Evolutionary conservation across 2,888 invertebrate species (phyloP).

Genomic region (Conistra vaccinii): DNA sequence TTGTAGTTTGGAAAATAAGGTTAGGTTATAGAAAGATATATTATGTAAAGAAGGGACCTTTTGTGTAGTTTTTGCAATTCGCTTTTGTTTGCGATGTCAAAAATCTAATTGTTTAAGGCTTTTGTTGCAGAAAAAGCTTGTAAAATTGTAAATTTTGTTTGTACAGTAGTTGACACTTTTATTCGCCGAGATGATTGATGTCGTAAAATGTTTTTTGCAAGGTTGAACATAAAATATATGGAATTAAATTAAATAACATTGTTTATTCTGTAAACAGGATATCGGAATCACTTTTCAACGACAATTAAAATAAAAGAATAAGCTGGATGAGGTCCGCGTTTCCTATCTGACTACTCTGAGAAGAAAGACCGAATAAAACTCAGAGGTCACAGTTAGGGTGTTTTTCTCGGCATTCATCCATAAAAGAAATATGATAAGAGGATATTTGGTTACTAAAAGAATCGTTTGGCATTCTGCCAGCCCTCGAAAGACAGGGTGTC

Average conservation of each 20-base stretch:
- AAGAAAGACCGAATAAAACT: no score
- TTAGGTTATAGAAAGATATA: slow-evolving; percentile 69
- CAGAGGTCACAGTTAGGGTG: no score
- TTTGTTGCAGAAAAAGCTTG: slow-evolving; percentile 34
- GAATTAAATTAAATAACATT: no score
- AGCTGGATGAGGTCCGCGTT: no score
- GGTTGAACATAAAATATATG: slow-evolving; percentile 1
- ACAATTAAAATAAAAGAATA: no score
- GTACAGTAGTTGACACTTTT: slow-evolving; percentile 1
- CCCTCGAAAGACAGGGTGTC: slow-evolving; percentile 1
- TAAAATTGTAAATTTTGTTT: slow-evolving; percentile 20
- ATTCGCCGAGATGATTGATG: neutral
- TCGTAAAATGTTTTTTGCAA: neutral
- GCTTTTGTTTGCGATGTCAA: slow-evolving; percentile 54
- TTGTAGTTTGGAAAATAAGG: slow-evolving; percentile 48
- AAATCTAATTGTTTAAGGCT: slow-evolving; percentile 21
- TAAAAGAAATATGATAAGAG: slow-evolving; percentile 39
- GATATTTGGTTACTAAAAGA: slow-evolving; percentile 20
- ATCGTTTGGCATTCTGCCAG: slow-evolving; percentile 51
- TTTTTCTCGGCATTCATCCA: neutral
- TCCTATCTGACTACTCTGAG: no score
- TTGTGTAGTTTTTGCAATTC: slow-evolving; percentile 67
- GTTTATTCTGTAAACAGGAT: no score
- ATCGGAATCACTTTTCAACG: no score
- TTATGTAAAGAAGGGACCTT: slow-evolving; percentile 80